Evolutionary conservation across 2,888 invertebrate genomes (phyloP).

Genomic region (Lasioglossum villosulum): DNA sequence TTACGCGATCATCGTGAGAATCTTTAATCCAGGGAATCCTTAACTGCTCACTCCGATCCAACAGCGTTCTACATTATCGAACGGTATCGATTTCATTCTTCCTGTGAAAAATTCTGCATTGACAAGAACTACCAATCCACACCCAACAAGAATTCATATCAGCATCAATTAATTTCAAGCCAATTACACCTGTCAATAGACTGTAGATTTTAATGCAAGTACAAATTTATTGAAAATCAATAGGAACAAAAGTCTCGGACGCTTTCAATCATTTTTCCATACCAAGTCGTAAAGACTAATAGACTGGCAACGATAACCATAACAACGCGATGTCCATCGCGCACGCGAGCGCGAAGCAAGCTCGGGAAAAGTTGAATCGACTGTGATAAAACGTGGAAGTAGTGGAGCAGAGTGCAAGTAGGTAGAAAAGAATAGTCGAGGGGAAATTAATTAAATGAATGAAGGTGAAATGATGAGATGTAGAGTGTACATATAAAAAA

Average conservation of each 20-base stretch:
- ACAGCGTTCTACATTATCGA: background rate
- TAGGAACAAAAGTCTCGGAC: background rate
- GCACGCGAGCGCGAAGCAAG: background rate
- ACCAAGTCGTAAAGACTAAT: background rate
- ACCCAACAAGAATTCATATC: too few species aligned
- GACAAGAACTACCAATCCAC: background rate
- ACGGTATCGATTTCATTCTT: background rate
- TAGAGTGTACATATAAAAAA: background rate
- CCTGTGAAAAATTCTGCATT: background rate
- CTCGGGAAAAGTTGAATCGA: background rate
- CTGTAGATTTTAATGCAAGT: too few species aligned
- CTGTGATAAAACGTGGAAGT: background rate
- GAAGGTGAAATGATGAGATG: background rate
- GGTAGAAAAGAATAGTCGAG: background rate
- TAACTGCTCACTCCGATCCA: background rate
- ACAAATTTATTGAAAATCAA: too few species aligned
- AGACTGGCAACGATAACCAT: background rate
- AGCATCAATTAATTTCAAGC: too few species aligned
- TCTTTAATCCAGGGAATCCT: background rate
- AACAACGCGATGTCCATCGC: background rate
- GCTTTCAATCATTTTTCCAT: background rate
- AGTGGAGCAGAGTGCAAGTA: background rate
- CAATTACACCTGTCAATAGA: too few species aligned
- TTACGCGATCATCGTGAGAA: slow-evolving; percentile 58
- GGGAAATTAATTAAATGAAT: background rate